Percentiles rank a stretch among this genome's conserved stretches.
phyloP scores from a whole-genome alignment of 2,888 invertebrate species.

The Choristoneura rosaceana region DNA sequence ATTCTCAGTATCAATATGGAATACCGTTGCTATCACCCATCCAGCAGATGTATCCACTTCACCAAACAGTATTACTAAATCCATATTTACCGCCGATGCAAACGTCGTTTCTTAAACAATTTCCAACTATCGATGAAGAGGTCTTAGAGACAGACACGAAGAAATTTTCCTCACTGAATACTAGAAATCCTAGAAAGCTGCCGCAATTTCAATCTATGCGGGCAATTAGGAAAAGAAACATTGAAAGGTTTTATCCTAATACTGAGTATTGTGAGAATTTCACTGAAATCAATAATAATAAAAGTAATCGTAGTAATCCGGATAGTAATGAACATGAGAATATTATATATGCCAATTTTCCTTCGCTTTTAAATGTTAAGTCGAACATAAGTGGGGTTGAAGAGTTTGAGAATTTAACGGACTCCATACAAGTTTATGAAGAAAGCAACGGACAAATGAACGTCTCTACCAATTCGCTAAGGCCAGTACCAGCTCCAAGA shows the following conservation, averaged over 20 bases:
- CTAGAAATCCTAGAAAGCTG: constrained; percentile 67
- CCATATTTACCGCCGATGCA: constrained; percentile 78
- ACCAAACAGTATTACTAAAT: constrained; percentile 76
- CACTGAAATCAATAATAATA: constrained; percentile 79
- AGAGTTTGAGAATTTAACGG: constrained; percentile 87
- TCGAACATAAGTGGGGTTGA: constrained; percentile 75
- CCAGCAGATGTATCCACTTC: constrained; percentile 78
- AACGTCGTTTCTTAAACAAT: constrained; percentile 73
- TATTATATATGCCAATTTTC: constrained; percentile 79
- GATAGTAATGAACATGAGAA: constrained; percentile 55
- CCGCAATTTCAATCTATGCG: constrained; percentile 82
- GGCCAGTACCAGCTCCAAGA: constrained; percentile 86
- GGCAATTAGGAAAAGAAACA: constrained; percentile 74
- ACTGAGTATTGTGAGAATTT: constrained; percentile 80
- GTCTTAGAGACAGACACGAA: constrained; percentile 62
- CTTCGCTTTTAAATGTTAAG: constrained; percentile 67
- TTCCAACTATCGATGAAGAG: constrained; percentile 76
- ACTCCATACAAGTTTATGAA: constrained; percentile 88
- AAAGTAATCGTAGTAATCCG: constrained; percentile 57
- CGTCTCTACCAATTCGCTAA: constrained; percentile 77
- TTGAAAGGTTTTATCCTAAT: constrained; percentile 81
- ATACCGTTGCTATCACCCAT: constrained; percentile 77
- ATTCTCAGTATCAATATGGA: constrained; percentile 66
- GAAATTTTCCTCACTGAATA: constrained; percentile 79
- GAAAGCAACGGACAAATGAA: constrained; percentile 67